Percentiles rank a stretch among this genome's conserved stretches.
phyloP scores from a whole-genome alignment of 1,140 invertebrate species.

The Drosophila kohkoa region DNA sequence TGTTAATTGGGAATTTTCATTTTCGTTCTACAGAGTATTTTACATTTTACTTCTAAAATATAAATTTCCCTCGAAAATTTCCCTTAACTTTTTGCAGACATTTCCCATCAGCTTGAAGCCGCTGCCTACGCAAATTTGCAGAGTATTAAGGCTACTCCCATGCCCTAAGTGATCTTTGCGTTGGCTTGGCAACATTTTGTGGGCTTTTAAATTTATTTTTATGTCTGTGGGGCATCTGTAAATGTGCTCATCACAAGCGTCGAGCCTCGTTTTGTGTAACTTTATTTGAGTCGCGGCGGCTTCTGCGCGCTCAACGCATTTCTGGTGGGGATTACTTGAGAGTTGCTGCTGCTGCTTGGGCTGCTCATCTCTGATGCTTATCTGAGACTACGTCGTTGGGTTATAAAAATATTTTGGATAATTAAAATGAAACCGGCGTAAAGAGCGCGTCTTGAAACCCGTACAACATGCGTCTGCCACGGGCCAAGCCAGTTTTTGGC shows the following conservation, averaged over 20 bases:
- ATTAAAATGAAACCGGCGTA: conserved; percentile 77
- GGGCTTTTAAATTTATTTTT: conserved; percentile 75
- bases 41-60: too few relatives aligned
- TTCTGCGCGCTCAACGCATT: conserved; percentile 50
- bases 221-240: conserved; percentile 60
- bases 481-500: conserved; percentile 69
- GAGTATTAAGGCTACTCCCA: conserved; percentile 6
- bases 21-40: too few relatives aligned
- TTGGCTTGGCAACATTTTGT: conserved; percentile 51
- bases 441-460: conserved; percentile 39
- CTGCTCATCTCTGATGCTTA: conserved; percentile 52
- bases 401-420: conserved; percentile 76
- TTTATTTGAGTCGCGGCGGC: conserved; percentile 57
- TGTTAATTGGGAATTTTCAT: too few relatives aligned
- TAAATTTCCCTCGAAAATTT: too few relatives aligned
- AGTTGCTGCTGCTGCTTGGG: conserved; percentile 2
- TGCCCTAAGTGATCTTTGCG: conserved; percentile 15
- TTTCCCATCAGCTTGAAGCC: background rate
- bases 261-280: conserved; percentile 49
- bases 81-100: background rate
- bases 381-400: conserved; percentile 52
- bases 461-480: conserved; percentile 71
- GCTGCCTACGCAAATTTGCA: background rate
- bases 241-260: conserved; percentile 66
- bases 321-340: conserved; percentile 10